phyloP scores from a whole-genome alignment of 2,797 vertebrate species.

The Xiphorhynchus erythropygius region DNA sequence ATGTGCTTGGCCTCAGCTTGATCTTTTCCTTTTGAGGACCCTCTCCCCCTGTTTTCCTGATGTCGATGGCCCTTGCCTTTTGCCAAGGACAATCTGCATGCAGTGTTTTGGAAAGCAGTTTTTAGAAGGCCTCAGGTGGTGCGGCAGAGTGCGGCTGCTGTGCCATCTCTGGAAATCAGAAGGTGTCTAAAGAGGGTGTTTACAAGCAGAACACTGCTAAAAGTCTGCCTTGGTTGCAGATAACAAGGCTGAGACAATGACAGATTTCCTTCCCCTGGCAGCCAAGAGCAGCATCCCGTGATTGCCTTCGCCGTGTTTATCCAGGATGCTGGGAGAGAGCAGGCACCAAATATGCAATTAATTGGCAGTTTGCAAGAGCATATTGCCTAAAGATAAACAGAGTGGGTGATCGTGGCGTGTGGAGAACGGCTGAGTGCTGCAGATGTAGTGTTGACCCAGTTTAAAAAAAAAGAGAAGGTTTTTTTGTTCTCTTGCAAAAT shows the following conservation, averaged over 20 bases:
- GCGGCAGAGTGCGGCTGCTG: not conserved
- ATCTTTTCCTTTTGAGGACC: not conserved
- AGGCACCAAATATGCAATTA: slow-evolving; percentile 69
- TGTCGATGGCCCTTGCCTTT: not conserved
- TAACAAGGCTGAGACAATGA: slow-evolving; percentile 58
- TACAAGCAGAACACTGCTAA: slow-evolving; percentile 35
- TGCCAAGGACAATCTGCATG: not conserved
- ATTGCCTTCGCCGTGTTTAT: slow-evolving; percentile 48
- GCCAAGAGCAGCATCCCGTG: slow-evolving; percentile 29
- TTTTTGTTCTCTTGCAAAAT: slow-evolving; percentile 69
- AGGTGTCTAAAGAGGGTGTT: slow-evolving; percentile 51
- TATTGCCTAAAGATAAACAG: slow-evolving; percentile 71
- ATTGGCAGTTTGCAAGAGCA: slow-evolving; percentile 71
- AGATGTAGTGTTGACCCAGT: slow-evolving; percentile 76
- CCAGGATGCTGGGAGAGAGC: slow-evolving; percentile 62
- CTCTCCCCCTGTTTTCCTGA: not conserved
- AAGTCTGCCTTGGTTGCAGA: slow-evolving; percentile 52
- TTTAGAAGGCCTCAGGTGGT: not conserved
- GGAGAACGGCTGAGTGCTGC: slow-evolving; percentile 76
- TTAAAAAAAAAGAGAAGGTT: not conserved
- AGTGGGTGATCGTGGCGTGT: slow-evolving; percentile 59
- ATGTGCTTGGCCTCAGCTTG: not conserved
- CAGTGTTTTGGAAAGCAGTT: not conserved
- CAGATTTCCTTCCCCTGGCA: slow-evolving; percentile 54
- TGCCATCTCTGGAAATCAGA: slow-evolving; percentile 28